Conservation (phyloP, 2,888 invertebrate species). For the Dicranocentrus wangi region DNA sequence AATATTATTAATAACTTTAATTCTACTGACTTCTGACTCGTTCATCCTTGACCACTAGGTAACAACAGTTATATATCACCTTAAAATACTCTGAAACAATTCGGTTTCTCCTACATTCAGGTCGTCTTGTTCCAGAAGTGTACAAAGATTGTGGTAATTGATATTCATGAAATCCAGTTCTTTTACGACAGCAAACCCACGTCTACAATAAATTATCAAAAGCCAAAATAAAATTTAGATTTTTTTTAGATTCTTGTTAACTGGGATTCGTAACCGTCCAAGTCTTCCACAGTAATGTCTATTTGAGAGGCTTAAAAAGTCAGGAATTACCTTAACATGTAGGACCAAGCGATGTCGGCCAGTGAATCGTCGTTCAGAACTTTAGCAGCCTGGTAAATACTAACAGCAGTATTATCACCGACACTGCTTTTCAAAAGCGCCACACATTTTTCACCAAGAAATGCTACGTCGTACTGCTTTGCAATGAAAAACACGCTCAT, state of each 20-base stretch:
- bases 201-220: constrained; percentile 35
- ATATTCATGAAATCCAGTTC: constrained; percentile 68
- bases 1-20: too few relatives aligned
- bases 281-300: too few relatives aligned
- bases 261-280: background rate
- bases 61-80: too few relatives aligned
- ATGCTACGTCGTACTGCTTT: constrained; percentile 65
- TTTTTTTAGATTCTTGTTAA: background rate
- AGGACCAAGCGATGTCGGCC: constrained; percentile 66
- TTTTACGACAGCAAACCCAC: constrained; percentile 67
- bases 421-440: constrained; percentile 66
- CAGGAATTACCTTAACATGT: constrained; percentile 64
- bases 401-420: constrained; percentile 67
- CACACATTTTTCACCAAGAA: constrained; percentile 67
- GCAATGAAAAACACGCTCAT: constrained; percentile 69
- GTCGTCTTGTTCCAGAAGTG: constrained; percentile 66
- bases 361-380: constrained; percentile 65
- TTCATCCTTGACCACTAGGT: too few relatives aligned
- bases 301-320: too few relatives aligned
- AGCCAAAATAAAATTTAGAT: background rate
- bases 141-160: constrained; percentile 61
- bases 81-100: constrained; percentile 64
- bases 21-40: too few relatives aligned
- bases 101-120: constrained; percentile 69
- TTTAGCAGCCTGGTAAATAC: constrained; percentile 69